Evolutionary conservation across 2,888 invertebrate genomes (phyloP), one percentile per base, ranked within the genome.

Genomic region (Euplexia lucipara): DNA sequence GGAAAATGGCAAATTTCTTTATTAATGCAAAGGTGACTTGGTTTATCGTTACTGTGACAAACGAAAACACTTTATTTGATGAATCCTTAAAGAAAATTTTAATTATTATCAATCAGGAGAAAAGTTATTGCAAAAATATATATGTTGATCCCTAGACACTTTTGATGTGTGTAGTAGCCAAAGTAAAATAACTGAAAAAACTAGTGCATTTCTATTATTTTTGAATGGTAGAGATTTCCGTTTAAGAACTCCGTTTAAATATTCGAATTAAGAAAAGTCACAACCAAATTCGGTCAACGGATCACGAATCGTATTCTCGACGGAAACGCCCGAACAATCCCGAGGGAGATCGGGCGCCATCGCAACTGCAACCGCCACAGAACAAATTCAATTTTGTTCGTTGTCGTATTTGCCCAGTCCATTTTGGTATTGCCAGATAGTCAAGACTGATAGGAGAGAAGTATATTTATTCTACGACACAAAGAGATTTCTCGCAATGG

Each of bases 321-420:
- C 75, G 81, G 73, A 68, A 75, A 78, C 65, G 77, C 76, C 78
- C 80, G 80, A 83, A 81, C 70, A 70, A 70, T 85, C 92, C 85
- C 87, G 65, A 49, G 88, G 83, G 90, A 88, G 68, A 45, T 63
- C 70, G 65, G 67, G 69, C 84, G 75, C 78, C 85, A 83, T 83
- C 84, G 71, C 71, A 67, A 84, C 82, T 83, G 79, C 82, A 82
- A 77, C 81, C 74, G 77, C 85, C 79, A 82, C 85, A 85, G 86
- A 84, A 88, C 88, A 89, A 92, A 92, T 92, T 92, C 90, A 92
- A 92, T 92, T 92, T 90, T 83, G 83, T 88, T 86, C 85, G 86
- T 86, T 88, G 75, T 88, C 88, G 89, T 88, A 90, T 91, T 91
- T 88, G 87, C 83, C 79, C 85, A 84, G 87, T 89, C 88, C 86